Conservation (phyloP, 1,140 invertebrate species). For the Holcopasites calliopsidis region DNA sequence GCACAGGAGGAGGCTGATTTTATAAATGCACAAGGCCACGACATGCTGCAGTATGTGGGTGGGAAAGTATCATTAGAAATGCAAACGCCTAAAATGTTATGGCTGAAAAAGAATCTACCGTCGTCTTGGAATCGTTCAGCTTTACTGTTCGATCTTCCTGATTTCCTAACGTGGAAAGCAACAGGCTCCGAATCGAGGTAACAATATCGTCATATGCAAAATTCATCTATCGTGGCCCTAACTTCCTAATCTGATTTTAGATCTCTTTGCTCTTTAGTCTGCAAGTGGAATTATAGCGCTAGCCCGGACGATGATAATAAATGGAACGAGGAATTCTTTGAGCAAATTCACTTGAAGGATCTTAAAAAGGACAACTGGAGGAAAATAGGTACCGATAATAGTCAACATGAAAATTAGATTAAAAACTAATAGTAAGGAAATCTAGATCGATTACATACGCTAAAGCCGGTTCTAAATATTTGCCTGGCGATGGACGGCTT, state of each 20-base stretch:
- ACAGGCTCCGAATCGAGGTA: conserved; percentile 87
- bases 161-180: conserved; percentile 96
- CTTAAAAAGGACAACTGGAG: conserved; percentile 84
- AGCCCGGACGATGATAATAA: conserved; percentile 79
- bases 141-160: conserved; percentile 94
- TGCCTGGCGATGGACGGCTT: not conserved
- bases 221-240: not conserved
- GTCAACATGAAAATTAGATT: not conserved
- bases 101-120: conserved; percentile 92
- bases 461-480: too few relatives aligned
- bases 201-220: conserved; percentile 3
- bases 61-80: conserved; percentile 96
- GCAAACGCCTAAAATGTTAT: conserved; percentile 97
- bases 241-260: conserved; percentile 76
- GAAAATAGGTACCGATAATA: conserved; percentile 85
- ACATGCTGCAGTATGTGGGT: conserved; percentile 91
- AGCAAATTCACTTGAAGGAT: conserved; percentile 88
- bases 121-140: conserved; percentile 85
- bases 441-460: not conserved
- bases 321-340: conserved; percentile 90
- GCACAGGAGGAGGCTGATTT: conserved; percentile 89
- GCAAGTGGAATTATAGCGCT: conserved; percentile 96
- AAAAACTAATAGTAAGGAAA: conserved; percentile 15
- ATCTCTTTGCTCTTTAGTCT: conserved; percentile 94
- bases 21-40: conserved; percentile 90